A percentile compares a stretch with the other conserved stretches of the same genome.
Conservation (phyloP, 2,113 vertebrate genomes). For the Eublepharis macularius region DNA sequence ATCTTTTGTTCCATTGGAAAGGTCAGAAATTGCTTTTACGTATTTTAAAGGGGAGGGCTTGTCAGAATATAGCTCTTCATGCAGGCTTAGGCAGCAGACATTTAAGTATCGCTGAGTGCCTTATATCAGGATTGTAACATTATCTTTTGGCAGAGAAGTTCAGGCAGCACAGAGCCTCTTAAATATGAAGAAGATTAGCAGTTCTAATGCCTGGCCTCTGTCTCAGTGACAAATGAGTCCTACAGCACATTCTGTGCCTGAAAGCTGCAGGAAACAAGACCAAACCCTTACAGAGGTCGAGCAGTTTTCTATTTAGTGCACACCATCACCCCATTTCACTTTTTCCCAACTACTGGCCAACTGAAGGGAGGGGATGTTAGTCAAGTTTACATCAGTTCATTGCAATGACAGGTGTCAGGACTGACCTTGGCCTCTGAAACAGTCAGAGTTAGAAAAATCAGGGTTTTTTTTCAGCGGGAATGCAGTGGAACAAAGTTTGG, state of each 20-base stretch:
- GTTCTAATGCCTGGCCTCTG: conserved; percentile 35
- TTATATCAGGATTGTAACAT: conserved; percentile 60
- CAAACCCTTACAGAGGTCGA: not conserved
- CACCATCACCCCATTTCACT: not conserved
- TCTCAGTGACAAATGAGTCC: conserved; percentile 38
- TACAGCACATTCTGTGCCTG: rapidly evolving
- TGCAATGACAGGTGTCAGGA: rapidly evolving
- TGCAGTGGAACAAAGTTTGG: too few relatives aligned
- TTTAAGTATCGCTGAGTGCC: conserved; percentile 49
- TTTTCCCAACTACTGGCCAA: not conserved
- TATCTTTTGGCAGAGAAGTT: conserved; percentile 64
- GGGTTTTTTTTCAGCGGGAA: too few relatives aligned
- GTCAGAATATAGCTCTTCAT: conserved; percentile 50
- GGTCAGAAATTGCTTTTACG: conserved; percentile 14
- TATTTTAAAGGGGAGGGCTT: conserved; percentile 43
- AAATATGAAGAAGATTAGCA: conserved; percentile 49
- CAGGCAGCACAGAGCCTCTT: conserved; percentile 54
- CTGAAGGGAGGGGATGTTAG: conserved; percentile 12
- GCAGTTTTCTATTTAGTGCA: not conserved
- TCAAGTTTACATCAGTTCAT: conserved; percentile 13
- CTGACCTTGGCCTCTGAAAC: conserved; percentile 17
- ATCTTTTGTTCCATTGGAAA: conserved; percentile 30
- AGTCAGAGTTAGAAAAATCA: conserved; percentile 3
- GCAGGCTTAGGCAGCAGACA: conserved; percentile 44
- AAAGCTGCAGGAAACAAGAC: rapidly evolving